Base-by-base conservation (phyloP, 1,140 invertebrate species). In the Drosophila pallidifrons region DNA sequence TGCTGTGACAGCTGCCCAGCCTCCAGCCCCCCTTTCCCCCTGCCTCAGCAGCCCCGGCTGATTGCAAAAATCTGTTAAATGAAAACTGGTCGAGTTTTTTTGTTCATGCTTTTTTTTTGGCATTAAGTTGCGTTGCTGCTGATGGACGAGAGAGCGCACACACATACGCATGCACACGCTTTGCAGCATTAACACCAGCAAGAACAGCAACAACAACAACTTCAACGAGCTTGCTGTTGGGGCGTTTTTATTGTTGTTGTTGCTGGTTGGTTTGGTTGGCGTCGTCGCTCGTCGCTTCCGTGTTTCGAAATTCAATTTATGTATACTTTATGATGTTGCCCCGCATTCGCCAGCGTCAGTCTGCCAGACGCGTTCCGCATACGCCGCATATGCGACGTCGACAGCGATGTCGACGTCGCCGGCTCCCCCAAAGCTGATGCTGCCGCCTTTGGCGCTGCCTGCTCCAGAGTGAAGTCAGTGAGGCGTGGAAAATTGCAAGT, bases 221-320 rank as follows among this genome's bases (percentile, higher is more conserved):
- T 74, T 54, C 28, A 63, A 69, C 49, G 46, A 60, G 41, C 41
- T 43, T 43, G 46, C 43, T 77, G 64, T 77, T 76, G 74, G 61
- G 74, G 63, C 70, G 61, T 69, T 65, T 47, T 45, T 38, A 10
- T 38, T 38, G 35, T 38, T 32, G 7, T 32, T 32, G 32, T 8
- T 32, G 32, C 32, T 38, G 20, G 20, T 25, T 25, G 20, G 20
- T 25, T 25, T 25, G 20, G 79, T 63, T 81, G 75, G 66, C 71
- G 75, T 69, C 61, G 35, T 74, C 43, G 32, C 61, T 64, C 59
- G 59, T 71, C 63, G 83, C 83, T 87, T 87, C 83, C 82, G 82
- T 88, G 83, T 87, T 87, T 87, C 83, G 83, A 88, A 87, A 87
- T 87, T 87, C 79, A 87, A 87, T 87, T 82, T 87, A 82, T 87